Percentiles rank a stretch among this genome's conserved stretches.
These are phyloP conservation scores for Solea solea DNA, from an alignment of 2,113 vertebrate genomes.

Conservation along the genomic window DNA sequence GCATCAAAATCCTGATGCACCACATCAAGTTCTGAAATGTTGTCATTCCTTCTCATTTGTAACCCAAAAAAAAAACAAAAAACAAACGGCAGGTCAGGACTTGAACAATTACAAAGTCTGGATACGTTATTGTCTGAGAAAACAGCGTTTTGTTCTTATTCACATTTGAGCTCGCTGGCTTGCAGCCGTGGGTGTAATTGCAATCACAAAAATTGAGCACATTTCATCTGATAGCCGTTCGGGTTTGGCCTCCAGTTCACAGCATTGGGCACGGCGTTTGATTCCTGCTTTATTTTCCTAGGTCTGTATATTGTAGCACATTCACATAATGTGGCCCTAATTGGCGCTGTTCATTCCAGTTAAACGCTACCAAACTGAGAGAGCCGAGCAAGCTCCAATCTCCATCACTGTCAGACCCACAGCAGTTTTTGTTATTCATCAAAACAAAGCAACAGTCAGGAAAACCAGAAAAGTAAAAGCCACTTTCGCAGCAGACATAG, in stretches of 20 bases:
- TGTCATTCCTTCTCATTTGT: constrained; percentile 38
- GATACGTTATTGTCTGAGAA: constrained; percentile 56
- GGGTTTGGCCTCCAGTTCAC: constrained; percentile 26
- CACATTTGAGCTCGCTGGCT: constrained; percentile 31
- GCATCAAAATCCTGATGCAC: constrained; percentile 6
- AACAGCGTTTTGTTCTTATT: constrained; percentile 43
- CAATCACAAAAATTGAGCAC: constrained; percentile 43
- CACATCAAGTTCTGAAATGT: constrained; percentile 51
- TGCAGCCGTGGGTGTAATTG: constrained; percentile 44
- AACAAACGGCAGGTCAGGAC: background rate
- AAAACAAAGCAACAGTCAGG: constrained; percentile 8
- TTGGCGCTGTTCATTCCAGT: background rate
- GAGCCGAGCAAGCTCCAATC: background rate
- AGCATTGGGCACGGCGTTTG: constrained; percentile 14
- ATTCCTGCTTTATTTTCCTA: constrained; percentile 3
- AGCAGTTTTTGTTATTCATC: background rate
- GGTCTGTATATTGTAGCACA: background rate
- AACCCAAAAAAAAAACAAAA: constrained; percentile 12
- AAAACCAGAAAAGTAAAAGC: constrained; percentile 52
- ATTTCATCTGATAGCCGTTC: constrained; percentile 49
- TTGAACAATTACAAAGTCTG: constrained; percentile 65
- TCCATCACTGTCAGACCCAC: background rate
- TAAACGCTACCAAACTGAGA: background rate
- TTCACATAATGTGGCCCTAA: constrained; percentile 1
- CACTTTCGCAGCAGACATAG: constrained; percentile 46